Conservation (phyloP, 2,888 invertebrate genomes). For the Caenorhabditis panamensis region DNA sequence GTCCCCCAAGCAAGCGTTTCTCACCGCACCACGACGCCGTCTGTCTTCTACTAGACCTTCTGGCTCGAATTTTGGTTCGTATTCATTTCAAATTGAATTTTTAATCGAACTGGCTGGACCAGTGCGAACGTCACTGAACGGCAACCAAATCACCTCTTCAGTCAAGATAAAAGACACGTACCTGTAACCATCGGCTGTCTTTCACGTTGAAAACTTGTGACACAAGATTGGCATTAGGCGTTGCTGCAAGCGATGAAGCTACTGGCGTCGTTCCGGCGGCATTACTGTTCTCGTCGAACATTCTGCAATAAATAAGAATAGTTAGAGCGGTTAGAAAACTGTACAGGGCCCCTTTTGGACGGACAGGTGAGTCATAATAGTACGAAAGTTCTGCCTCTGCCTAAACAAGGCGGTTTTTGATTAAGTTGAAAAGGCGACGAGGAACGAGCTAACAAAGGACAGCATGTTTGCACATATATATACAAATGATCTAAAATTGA, state of each 20-base stretch:
- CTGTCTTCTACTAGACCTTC: slow-evolving; percentile 9
- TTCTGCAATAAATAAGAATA: slow-evolving; percentile 40
- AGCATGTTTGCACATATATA: neutral
- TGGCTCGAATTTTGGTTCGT: slow-evolving; percentile 10
- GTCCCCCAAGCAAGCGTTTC: slow-evolving; percentile 2
- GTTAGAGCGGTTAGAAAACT: neutral
- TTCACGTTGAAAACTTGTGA: slow-evolving; percentile 94
- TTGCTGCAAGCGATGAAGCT: slow-evolving; percentile 67
- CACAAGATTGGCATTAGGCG: slow-evolving; percentile 70
- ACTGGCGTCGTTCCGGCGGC: slow-evolving; percentile 69
- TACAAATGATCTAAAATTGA: slow-evolving; percentile 17
- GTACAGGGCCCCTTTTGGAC: neutral
- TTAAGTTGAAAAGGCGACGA: slow-evolving; percentile 4
- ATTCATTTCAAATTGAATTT: slow-evolving; percentile 46
- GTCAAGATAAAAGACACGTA: too few relatives aligned
- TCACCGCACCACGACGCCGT: neutral
- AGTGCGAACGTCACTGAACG: too few relatives aligned
- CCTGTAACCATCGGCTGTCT: slow-evolving; percentile 99
- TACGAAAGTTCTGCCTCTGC: slow-evolving; percentile 20
- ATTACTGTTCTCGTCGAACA: slow-evolving; percentile 80
- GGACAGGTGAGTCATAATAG: slow-evolving; percentile 36
- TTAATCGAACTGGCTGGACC: slow-evolving; percentile 25
- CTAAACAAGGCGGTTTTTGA: slow-evolving; percentile 5
- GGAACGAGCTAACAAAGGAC: neutral
- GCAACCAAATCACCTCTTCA: neutral